phyloP scores from a whole-genome alignment of 2,888 invertebrate genomes.

The Nowickia ferox region DNA sequence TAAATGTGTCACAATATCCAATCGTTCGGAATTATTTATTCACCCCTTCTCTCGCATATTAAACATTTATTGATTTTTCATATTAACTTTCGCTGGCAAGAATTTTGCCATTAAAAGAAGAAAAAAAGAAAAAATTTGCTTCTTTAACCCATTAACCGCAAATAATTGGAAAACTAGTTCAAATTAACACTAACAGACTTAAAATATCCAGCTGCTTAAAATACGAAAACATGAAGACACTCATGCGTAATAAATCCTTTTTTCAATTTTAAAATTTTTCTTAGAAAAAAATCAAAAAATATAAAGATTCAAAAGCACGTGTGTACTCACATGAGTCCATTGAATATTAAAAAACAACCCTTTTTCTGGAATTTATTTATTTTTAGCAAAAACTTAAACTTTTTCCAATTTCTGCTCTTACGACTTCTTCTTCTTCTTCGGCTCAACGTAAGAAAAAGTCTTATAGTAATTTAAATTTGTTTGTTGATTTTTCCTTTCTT shows the following conservation, averaged over 20 bases:
- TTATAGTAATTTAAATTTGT: constrained; percentile 54
- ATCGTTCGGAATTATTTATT: background rate
- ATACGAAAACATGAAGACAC: background rate
- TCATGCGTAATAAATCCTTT: constrained; percentile 11
- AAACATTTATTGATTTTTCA: constrained; percentile 23
- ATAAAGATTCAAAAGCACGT: constrained; percentile 11
- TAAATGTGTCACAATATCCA: background rate
- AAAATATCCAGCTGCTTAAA: constrained; percentile 46
- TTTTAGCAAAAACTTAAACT: constrained; percentile 10
- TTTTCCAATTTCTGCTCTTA: constrained; percentile 31
- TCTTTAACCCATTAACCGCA: constrained; percentile 49
- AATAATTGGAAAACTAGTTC: constrained; percentile 52
- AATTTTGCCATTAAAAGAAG: constrained; percentile 3
- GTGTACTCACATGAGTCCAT: constrained; percentile 38
- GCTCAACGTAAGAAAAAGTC: constrained; percentile 2
- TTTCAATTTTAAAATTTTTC: constrained; percentile 26
- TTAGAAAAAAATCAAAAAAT: background rate
- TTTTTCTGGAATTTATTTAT: background rate
- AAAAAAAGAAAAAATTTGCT: background rate
- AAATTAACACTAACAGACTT: constrained; percentile 36
- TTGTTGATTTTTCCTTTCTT: constrained; percentile 55
- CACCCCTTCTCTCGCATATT: too few relatives aligned
- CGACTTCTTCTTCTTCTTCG: constrained; percentile 18
- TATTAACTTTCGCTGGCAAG: background rate
- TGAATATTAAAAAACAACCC: constrained; percentile 46